Percentiles rank a stretch among this genome's conserved stretches.
Evolutionary conservation across 53 echinoderm and acorn worm genomes (phyloP).

Genomic region (Zoroaster sp.): DNA sequence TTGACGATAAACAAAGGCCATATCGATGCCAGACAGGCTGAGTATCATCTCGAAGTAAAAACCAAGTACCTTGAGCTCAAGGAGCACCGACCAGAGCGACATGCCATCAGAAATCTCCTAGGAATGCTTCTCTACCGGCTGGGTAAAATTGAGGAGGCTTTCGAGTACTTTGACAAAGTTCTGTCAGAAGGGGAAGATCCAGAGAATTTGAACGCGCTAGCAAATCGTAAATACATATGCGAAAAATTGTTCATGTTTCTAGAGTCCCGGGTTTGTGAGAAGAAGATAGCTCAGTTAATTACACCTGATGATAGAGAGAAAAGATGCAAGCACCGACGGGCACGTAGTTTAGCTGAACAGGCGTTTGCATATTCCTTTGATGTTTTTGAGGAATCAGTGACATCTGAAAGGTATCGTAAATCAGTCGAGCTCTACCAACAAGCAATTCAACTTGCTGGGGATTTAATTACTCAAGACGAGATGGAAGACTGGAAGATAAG

Average conservation of each 20-base stretch:
- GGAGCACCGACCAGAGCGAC: slow-evolving; percentile 1
- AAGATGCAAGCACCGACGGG: background rate
- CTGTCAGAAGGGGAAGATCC: slow-evolving; percentile 23
- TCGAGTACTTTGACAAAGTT: slow-evolving; percentile 10
- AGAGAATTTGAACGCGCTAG: slow-evolving; percentile 47
- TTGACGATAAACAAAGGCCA: slow-evolving; percentile 41
- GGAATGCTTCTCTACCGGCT: slow-evolving; percentile 3
- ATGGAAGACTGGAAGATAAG: slow-evolving; percentile 12
- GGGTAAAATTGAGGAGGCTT: background rate
- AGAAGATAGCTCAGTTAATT: background rate
- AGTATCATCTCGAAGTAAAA: background rate
- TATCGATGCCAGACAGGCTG: background rate
- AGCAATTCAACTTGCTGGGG: slow-evolving; percentile 24
- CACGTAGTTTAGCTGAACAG: slow-evolving; percentile 42
- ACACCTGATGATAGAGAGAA: background rate
- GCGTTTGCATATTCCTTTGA: slow-evolving; percentile 39
- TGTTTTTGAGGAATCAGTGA: background rate
- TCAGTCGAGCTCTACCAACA: slow-evolving; percentile 22
- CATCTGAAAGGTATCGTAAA: slow-evolving; percentile 9
- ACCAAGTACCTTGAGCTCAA: background rate
- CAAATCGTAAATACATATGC: slow-evolving; percentile 32
- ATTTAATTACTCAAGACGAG: background rate
- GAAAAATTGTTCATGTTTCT: background rate
- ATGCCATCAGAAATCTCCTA: slow-evolving; percentile 33
- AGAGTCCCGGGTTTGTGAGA: slow-evolving; percentile 7